phyloP scores from a whole-genome alignment of 2,113 vertebrate species.

The Pica pica region DNA sequence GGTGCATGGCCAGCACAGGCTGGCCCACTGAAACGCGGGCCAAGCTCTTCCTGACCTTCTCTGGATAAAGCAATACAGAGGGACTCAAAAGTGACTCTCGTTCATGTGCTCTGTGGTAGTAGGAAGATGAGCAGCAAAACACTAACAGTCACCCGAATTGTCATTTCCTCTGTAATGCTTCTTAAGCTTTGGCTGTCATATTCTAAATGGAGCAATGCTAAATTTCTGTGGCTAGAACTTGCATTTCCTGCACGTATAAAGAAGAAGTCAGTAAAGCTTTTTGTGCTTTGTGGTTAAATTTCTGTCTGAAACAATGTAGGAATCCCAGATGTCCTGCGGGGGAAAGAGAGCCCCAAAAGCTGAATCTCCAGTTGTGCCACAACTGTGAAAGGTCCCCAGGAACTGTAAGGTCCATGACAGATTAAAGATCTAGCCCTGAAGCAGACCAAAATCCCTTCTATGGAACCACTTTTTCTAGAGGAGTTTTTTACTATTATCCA shows the following conservation, averaged over 20 bases:
- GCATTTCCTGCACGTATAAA: neutral
- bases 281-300: neutral
- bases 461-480: neutral
- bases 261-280: conserved; percentile 15
- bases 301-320: neutral
- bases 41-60: neutral
- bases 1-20: neutral
- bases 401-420: neutral
- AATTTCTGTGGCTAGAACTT: neutral
- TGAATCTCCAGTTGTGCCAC: neutral
- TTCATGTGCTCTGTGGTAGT: neutral
- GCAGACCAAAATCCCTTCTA: neutral
- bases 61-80: neutral
- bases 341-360: neutral
- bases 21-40: neutral
- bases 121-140: neutral
- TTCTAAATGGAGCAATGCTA: neutral
- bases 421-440: neutral
- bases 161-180: neutral
- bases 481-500: neutral
- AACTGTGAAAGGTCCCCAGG: neutral
- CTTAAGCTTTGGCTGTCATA: neutral
- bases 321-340: neutral
- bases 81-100: neutral
- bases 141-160: neutral